A percentile compares a stretch with the other conserved stretches of the same genome.
These are phyloP conservation scores for Cyprinus carpio DNA, from an alignment of 2,113 vertebrate species.

Conservation along the genomic window DNA sequence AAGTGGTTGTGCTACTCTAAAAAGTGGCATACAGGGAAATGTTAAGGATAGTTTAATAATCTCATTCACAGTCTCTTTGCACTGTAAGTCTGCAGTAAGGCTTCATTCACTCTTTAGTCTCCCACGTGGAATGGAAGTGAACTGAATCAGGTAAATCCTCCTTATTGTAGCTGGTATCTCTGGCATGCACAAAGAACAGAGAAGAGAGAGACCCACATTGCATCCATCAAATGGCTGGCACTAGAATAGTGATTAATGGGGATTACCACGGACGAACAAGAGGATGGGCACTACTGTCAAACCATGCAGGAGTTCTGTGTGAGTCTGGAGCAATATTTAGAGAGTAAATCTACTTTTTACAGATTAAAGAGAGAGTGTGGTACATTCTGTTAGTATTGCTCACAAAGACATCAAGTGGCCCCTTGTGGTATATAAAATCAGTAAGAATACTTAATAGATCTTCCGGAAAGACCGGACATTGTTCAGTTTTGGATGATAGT, in stretches of 20 bases:
- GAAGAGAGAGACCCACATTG: slow-evolving; percentile 46
- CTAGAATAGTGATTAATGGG: slow-evolving; percentile 55
- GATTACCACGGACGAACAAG: slow-evolving; percentile 47
- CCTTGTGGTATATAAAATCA: too few relatives aligned
- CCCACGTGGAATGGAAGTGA: slow-evolving; percentile 51
- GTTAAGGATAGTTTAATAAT: background rate
- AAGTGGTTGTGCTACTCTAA: background rate
- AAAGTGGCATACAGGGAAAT: background rate
- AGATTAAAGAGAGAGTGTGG: background rate
- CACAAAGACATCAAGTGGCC: background rate
- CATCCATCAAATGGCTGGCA: slow-evolving; percentile 47
- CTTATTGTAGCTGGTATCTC: slow-evolving; percentile 59
- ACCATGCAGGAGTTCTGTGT: slow-evolving; percentile 25
- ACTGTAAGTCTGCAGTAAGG: slow-evolving; percentile 23
- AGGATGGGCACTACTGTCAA: slow-evolving; percentile 40
- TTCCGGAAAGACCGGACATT: background rate
- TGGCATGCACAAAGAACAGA: slow-evolving; percentile 57
- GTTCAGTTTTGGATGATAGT: background rate
- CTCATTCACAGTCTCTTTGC: slow-evolving; percentile 14
- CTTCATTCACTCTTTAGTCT: slow-evolving; percentile 34
- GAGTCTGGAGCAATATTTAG: slow-evolving; percentile 29
- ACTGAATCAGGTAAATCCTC: slow-evolving; percentile 55
- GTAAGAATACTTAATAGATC: too few relatives aligned
- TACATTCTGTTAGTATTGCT: background rate
- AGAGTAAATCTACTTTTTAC: background rate